A percentile compares a stretch with the other conserved stretches of the same genome.
Conservation (phyloP, 2,113 vertebrate genomes). For the Ochotona curzoniae region DNA sequence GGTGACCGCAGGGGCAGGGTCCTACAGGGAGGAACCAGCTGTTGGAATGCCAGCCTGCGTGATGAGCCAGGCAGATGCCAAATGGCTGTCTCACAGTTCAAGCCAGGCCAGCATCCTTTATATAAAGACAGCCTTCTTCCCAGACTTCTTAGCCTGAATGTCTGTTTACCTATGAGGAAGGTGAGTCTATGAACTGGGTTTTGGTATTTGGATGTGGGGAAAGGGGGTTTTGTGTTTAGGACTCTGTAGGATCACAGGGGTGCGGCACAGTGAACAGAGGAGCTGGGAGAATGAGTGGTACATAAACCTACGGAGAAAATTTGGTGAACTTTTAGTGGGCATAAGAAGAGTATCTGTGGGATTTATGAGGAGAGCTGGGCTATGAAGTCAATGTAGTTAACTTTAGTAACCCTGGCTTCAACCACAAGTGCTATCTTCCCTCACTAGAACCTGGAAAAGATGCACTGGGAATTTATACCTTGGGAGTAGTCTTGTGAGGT, state of each 20-base stretch:
- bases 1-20: slow-evolving; percentile 63
- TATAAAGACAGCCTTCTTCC: slow-evolving; percentile 60
- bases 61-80: slow-evolving; percentile 71
- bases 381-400: neutral
- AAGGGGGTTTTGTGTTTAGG: neutral
- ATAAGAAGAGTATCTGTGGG: neutral
- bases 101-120: slow-evolving; percentile 59
- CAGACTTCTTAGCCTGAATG: slow-evolving; percentile 65
- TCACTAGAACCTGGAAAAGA: neutral
- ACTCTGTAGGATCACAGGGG: neutral
- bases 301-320: neutral
- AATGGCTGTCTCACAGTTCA: slow-evolving; percentile 68
- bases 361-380: neutral
- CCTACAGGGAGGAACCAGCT: slow-evolving; percentile 66
- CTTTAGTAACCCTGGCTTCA: neutral
- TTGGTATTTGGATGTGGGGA: neutral
- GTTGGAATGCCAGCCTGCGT: slow-evolving; percentile 61
- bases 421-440: neutral
- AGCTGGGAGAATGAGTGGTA: neutral
- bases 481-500: neutral
- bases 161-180: slow-evolving; percentile 54
- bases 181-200: slow-evolving; percentile 61
- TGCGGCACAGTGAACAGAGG: neutral
- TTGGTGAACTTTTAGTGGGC: neutral
- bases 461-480: neutral